Evolutionary conservation across 2,113 vertebrate genomes (phyloP), one percentile per base, ranked within the genome.

Genomic region (Turnix velox): DNA sequence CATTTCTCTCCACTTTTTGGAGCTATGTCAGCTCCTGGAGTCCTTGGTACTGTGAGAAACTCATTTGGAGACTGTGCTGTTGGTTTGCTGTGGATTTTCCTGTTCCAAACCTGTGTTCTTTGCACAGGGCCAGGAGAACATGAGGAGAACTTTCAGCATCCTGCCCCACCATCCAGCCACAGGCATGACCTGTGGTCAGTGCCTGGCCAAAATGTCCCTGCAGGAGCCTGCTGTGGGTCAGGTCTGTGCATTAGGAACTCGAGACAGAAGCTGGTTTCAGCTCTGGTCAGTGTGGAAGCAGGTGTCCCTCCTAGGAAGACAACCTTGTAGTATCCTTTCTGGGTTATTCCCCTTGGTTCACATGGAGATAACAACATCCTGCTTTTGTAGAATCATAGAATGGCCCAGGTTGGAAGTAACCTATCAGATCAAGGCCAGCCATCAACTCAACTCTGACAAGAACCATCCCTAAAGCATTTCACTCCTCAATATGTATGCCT

Each of bases 321-420:
- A 62, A 3, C 11, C 6, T 23, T 23, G 5, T 42, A 24, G 8
- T 57, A 5, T 61, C 22, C 23, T 59, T 33, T 33, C 35, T 75
- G 57, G 15, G 7, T 40, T 72, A 12, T 10, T 62, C 14, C 18
- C 27, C 23, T 46, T n/a, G 42, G 30, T 37, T 13, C 30, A 16
- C 0, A 0, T 54, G 61, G 75, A 33, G 35, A 15, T 30, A 46
- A 35, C 35, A 59, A 16, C 18, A 12, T 58, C 6, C 35, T 62
- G n/a, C n/a, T n/a, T n/a, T n/a, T n/a, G n/a, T n/a, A n/a, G n/a
- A n/a, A n/a, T n/a, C n/a, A n/a, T n/a, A n/a, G n/a, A n/a, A n/a
- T n/a, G n/a, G n/a, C n/a, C n/a, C n/a, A n/a, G n/a, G n/a, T n/a
- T n/a, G n/a, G n/a, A n/a, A n/a, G n/a, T n/a, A n/a, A n/a, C n/a